Evolutionary conservation across 2,888 invertebrate genomes (phyloP).

Genomic region (Pollenia angustigena): DNA sequence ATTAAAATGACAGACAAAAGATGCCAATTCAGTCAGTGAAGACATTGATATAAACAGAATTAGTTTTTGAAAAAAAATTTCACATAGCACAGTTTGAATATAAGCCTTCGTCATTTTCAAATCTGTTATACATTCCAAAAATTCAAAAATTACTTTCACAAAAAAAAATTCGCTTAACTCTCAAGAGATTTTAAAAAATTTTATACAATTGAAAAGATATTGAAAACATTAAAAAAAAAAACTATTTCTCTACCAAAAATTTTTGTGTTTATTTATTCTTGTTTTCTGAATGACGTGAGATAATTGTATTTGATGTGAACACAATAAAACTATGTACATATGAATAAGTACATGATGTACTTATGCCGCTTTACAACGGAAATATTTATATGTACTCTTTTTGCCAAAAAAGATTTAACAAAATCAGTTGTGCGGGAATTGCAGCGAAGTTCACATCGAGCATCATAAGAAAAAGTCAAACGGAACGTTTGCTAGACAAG

Average conservation of each 20-base stretch:
- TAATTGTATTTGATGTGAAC: conserved; percentile 48
- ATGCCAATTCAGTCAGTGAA: too few relatives aligned
- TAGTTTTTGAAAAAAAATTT: too few relatives aligned
- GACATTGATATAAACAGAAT: too few relatives aligned
- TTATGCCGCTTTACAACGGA: conserved; percentile 69
- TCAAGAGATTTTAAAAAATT: conserved; percentile 19
- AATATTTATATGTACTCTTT: conserved; percentile 65
- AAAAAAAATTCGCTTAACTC: neutral
- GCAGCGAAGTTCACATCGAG: conserved; percentile 75
- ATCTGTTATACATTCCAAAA: neutral
- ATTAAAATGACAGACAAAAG: too few relatives aligned
- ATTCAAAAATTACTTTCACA: neutral
- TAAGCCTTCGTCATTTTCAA: neutral
- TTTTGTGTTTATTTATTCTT: conserved; percentile 20
- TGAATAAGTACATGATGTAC: conserved; percentile 61
- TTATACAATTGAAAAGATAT: conserved; percentile 21
- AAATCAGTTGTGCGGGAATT: conserved; percentile 77
- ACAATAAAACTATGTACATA: conserved; percentile 40
- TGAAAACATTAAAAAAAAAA: conserved; percentile 32
- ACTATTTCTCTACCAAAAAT: conserved; percentile 27
- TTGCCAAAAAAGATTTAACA: conserved; percentile 48
- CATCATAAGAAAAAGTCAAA: conserved; percentile 45
- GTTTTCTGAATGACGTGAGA: conserved; percentile 21
- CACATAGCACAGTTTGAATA: too few relatives aligned
- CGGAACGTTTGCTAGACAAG: conserved; percentile 57